A percentile compares a stretch with the other conserved stretches of the same genome.
Conservation (phyloP, 2,888 invertebrate genomes). For the Agrilus biguttatus region DNA sequence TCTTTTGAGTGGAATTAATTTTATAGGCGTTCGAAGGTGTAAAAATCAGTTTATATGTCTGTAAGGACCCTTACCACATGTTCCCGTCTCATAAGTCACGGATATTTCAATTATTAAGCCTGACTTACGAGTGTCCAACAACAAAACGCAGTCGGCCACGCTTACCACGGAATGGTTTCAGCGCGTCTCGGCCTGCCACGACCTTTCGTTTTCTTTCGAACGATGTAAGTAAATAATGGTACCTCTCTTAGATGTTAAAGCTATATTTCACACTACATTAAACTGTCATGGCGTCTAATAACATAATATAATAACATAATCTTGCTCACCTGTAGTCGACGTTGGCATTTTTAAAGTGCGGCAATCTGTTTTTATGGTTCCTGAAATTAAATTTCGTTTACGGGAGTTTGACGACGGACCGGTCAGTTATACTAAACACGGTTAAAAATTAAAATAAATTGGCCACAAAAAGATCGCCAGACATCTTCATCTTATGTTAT, state of each 20-base stretch:
- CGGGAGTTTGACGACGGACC: no score
- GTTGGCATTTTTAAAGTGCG: slow-evolving; percentile 6
- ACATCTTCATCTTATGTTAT: no score
- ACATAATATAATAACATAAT: slow-evolving; percentile 31
- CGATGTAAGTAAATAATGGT: slow-evolving; percentile 20
- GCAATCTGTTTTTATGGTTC: slow-evolving; percentile 4
- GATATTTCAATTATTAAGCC: slow-evolving; percentile 22
- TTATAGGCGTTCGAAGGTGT: slow-evolving; percentile 3
- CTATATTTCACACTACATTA: slow-evolving; percentile 31
- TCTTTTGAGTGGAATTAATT: no score
- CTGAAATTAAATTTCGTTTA: no score
- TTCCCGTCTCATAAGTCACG: slow-evolving; percentile 18
- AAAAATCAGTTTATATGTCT: slow-evolving; percentile 9
- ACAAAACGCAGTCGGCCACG: slow-evolving; percentile 6
- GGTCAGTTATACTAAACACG: no score
- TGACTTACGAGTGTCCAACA: slow-evolving; percentile 13
- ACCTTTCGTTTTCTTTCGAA: background rate
- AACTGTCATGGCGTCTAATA: slow-evolving; percentile 29
- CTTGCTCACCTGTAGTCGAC: slow-evolving; percentile 13
- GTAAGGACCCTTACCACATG: slow-evolving; percentile 10
- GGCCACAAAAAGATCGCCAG: no score
- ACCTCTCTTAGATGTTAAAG: slow-evolving; percentile 19
- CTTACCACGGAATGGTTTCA: slow-evolving; percentile 9
- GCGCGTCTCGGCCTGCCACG: slow-evolving; percentile 5
- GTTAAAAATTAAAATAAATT: no score